phyloP scores from a whole-genome alignment of 2,113 vertebrate species.

The Pseudorhombus dupliciocellatus region DNA sequence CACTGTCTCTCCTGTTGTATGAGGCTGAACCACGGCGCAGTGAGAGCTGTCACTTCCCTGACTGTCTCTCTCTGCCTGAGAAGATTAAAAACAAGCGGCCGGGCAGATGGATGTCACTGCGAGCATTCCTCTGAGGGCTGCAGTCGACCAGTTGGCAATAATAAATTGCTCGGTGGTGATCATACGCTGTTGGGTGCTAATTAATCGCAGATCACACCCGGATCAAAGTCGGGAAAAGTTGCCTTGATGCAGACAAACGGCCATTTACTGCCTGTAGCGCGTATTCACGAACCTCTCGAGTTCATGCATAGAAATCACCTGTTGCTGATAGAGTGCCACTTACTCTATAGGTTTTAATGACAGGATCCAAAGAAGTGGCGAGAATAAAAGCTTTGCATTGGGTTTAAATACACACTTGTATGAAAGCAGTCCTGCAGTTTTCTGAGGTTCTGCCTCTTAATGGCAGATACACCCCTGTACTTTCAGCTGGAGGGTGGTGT shows the following conservation, averaged over 20 bases:
- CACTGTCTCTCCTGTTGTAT: conserved; percentile 1
- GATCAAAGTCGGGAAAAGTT: conserved; percentile 3
- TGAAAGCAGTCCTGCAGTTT: not conserved
- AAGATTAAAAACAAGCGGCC: conserved; percentile 54
- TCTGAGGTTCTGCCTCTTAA: not conserved
- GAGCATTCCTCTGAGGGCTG: conserved; percentile 27
- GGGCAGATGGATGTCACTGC: conserved; percentile 63
- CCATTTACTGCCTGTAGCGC: not conserved
- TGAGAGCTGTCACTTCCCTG: conserved; percentile 50
- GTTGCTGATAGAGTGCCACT: too few relatives aligned
- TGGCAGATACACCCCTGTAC: conserved; percentile 11
- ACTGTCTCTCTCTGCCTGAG: conserved; percentile 40
- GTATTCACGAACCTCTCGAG: too few relatives aligned
- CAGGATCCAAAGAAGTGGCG: too few relatives aligned
- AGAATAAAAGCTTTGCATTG: too few relatives aligned
- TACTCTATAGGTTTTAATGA: too few relatives aligned
- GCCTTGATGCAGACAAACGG: not conserved
- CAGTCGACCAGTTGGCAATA: conserved; percentile 39
- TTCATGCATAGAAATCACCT: too few relatives aligned
- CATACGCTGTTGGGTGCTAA: conserved; percentile 32
- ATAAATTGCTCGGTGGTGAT: conserved; percentile 43
- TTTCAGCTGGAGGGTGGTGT: conserved; percentile 10
- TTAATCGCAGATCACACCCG: conserved; percentile 44
- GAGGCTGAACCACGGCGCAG: conserved; percentile 34
- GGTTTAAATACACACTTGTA: too few relatives aligned